A percentile compares a stretch with the other conserved stretches of the same genome.
Evolutionary conservation across 1,140 invertebrate species (phyloP).

Genomic region (Hyles vespertilio): DNA sequence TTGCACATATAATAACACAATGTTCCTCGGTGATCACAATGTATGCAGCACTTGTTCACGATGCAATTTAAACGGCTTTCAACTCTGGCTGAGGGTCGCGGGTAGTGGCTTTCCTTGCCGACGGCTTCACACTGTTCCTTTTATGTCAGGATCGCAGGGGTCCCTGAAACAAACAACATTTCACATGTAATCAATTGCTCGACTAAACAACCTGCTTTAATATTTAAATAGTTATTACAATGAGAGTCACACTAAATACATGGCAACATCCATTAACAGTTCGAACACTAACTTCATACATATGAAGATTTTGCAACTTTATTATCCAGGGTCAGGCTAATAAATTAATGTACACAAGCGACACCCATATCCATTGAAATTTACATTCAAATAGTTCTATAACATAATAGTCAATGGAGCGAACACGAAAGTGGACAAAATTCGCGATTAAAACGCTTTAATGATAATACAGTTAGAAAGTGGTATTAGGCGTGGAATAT

Average conservation of each 20-base stretch:
- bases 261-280: not conserved
- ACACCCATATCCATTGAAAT: no score
- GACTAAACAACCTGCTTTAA: not conserved
- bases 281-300: not conserved
- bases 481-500: constrained; percentile 43
- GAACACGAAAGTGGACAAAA: not conserved
- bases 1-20: constrained; percentile 65
- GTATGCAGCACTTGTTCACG: constrained; percentile 54
- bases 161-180: constrained; percentile 56
- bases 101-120: constrained; percentile 54
- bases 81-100: constrained; percentile 42
- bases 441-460: not conserved
- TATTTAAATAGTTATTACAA: no score
- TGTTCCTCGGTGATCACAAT: constrained; percentile 54
- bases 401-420: no score
- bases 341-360: no score
- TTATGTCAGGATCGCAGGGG: constrained; percentile 73
- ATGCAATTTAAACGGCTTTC: constrained; percentile 51
- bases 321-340: no score
- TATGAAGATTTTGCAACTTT: no score
- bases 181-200: not conserved
- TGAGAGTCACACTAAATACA: no score
- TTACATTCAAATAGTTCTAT: no score
- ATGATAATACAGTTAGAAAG: constrained; percentile 41
- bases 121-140: constrained; percentile 55